phyloP scores from a whole-genome alignment of 2,797 vertebrate genomes.

The Semotilus atromaculatus region DNA sequence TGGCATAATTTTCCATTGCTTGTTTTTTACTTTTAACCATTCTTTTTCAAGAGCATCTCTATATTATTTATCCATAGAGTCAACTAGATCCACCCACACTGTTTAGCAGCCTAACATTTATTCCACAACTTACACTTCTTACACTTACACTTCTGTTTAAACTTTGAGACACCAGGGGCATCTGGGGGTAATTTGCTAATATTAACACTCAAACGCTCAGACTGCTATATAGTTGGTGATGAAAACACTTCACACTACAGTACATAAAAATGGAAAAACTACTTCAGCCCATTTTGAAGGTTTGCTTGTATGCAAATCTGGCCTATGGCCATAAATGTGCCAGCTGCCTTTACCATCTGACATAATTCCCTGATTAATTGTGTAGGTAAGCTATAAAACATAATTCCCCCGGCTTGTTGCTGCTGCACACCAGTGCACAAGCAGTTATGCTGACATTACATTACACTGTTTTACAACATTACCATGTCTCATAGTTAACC shows the following conservation, averaged over 20 bases:
- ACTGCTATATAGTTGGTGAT: background rate
- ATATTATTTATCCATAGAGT: background rate
- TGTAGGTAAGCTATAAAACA: constrained; percentile 42
- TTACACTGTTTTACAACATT: constrained; percentile 24
- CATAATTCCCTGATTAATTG: constrained; percentile 53
- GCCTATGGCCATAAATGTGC: constrained; percentile 22
- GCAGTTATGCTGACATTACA: background rate
- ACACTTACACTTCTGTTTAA: constrained; percentile 12
- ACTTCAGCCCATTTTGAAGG: constrained; percentile 1
- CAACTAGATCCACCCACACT: constrained; percentile 1
- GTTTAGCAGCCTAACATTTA: background rate
- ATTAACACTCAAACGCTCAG: background rate
- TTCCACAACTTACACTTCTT: too few species aligned
- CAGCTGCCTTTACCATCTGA: constrained; percentile 45
- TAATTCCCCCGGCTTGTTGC: constrained; percentile 29
- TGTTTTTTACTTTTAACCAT: background rate
- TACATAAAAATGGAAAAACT: background rate
- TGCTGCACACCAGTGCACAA: constrained; percentile 20
- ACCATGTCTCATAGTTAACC: background rate
- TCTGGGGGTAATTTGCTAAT: background rate
- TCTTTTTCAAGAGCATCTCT: background rate
- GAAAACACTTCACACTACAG: background rate
- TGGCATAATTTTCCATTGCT: background rate
- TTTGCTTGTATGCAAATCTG: constrained; percentile 55
- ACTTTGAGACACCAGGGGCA: background rate